A percentile compares a stretch with the other conserved stretches of the same genome.
phyloP scores from a whole-genome alignment of 2,113 vertebrate species.

The Peromyscus polionotus region DNA sequence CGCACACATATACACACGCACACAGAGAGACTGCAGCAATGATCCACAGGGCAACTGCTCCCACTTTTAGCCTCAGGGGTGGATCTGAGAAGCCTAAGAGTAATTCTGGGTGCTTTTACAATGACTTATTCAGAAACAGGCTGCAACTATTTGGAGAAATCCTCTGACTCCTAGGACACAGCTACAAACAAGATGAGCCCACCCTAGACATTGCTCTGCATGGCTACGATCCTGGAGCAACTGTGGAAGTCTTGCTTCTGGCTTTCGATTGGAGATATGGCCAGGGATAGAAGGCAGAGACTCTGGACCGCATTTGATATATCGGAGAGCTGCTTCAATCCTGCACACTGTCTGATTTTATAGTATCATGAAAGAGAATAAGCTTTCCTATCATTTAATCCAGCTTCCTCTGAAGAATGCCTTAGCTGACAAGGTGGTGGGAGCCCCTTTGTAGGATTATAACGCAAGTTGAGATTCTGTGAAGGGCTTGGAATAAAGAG shows the following conservation, averaged over 20 bases:
- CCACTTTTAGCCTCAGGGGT: not conserved
- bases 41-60: not conserved
- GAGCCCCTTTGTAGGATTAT: not conserved
- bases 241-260: not conserved
- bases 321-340: not conserved
- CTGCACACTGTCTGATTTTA: not conserved
- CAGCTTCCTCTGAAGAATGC: not conserved
- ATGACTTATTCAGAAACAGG: conserved; percentile 16
- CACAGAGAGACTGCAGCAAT: not conserved
- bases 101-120: conserved; percentile 15
- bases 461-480: not conserved
- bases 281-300: not conserved
- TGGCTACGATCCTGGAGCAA: not conserved
- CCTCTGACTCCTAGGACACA: not conserved
- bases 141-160: not conserved
- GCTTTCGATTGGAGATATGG: not conserved
- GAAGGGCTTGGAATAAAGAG: not conserved
- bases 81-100: not conserved
- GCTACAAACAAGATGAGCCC: not conserved
- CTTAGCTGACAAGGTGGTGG: not conserved
- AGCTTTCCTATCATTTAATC: conserved; percentile 6
- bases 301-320: not conserved
- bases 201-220: not conserved
- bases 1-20: not conserved
- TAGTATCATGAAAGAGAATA: not conserved